Base-by-base conservation (phyloP, 2,888 invertebrate species). In the Scelioninae gen. 1 region DNA sequence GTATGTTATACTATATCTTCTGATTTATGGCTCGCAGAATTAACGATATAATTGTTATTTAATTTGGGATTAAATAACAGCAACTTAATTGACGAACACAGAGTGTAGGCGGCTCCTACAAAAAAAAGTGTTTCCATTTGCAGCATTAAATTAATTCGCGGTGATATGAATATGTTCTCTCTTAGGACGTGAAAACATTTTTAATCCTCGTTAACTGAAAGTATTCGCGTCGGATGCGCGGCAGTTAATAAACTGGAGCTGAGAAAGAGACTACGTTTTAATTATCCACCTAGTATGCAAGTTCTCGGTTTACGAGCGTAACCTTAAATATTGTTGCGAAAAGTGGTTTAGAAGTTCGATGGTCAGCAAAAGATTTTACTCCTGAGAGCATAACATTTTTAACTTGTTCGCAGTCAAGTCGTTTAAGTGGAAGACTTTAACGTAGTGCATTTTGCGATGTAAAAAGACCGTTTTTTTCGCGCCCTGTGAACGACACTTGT, bases 301-400 rank as follows among this genome's bases (percentile, higher is more conserved):
- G 81, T 75, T 81, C 81, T 75, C 81, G 76, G 65, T 82, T 82
- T 82, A 76, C 76, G 81, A 76, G 69, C 76, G 66, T 68, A 75
- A 76, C 69, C 72, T 77, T 71, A 71, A 82, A 74, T 43, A 77
- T 72, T 56, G 68, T 82, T 72, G 82, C 60, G 63, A 77, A 78
- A 78, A 72, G 60, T 51, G 60, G 11, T 51, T 71, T 65, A 65
- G 51, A 68, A 56, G 75, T 81, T 69, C 65, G 81, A 69, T 65
- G 58, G 65, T 75, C 71, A 65, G 62, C 65, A 1, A 51, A 76
- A 68, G 62, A 71, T 62, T 72, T 66, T 60, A 43, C 49, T 77
- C 63, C 13, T 49, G 49, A 38, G 58, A 74, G 43, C 16, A 9
- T 29, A 55, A 43, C n/a, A 15, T 43, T 63, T 69, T 53, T 55